These are phyloP conservation scores for Eulemur macaco DNA, from an alignment of 2,113 vertebrate genomes.

Conservation along the genomic window DNA sequence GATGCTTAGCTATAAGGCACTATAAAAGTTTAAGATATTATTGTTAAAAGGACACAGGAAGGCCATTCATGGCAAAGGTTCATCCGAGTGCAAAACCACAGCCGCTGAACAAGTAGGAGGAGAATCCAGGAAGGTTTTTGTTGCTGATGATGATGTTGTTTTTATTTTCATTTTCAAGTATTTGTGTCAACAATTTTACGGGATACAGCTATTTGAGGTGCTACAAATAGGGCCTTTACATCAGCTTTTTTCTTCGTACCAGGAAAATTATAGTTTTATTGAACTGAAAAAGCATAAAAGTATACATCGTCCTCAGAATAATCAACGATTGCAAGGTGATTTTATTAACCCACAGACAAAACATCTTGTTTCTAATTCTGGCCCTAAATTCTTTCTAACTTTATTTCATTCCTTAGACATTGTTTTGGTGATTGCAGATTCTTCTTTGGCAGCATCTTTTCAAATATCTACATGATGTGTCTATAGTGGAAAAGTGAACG, in stretches of 20 bases:
- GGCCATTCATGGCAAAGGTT: not conserved
- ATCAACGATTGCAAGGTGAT: not conserved
- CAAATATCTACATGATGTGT: not conserved
- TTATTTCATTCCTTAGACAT: not conserved
- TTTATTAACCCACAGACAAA: not conserved
- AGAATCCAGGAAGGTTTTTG: not conserved
- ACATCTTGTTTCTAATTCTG: not conserved
- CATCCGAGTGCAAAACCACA: not conserved
- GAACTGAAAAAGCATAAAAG: not conserved
- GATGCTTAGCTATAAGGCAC: slow-evolving; percentile 63
- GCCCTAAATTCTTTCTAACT: not conserved
- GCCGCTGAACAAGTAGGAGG: not conserved
- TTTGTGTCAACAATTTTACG: not conserved
- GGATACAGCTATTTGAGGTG: not conserved
- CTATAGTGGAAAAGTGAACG: not conserved
- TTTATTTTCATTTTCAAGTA: not conserved
- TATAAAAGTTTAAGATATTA: slow-evolving; percentile 70
- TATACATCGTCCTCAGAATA: not conserved
- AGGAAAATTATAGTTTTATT: not conserved
- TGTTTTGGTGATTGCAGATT: not conserved
- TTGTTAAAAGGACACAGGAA: slow-evolving; percentile 56
- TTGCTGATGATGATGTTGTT: not conserved
- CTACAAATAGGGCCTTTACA: not conserved
- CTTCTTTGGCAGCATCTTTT: not conserved
- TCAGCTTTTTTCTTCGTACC: not conserved